phyloP scores from a whole-genome alignment of 2,797 vertebrate species.

The Silurus lanzhouensis region DNA sequence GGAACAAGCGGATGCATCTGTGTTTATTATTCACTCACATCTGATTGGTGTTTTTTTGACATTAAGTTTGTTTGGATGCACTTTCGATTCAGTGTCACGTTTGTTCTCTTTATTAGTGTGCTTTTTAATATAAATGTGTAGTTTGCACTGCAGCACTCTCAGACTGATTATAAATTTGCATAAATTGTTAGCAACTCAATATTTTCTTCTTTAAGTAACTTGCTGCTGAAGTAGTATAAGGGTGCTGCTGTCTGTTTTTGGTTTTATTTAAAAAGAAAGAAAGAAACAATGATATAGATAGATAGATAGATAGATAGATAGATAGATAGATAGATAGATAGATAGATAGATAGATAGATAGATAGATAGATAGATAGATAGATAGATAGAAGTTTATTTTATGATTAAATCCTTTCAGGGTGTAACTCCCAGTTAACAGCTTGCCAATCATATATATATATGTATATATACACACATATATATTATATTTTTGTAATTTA shows the following conservation, averaged over 20 bases:
- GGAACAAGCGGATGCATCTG: slow-evolving; percentile 7
- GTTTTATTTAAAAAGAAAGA: not conserved
- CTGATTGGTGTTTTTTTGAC: slow-evolving; percentile 13
- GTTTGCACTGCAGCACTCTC: not conserved
- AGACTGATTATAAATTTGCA: not conserved
- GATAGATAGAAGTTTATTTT: not conserved
- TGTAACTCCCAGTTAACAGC: not conserved
- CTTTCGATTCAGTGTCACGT: not conserved
- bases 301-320: not conserved
- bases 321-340: too few relatives aligned
- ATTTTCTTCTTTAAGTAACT: not conserved
- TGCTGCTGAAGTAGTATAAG: not conserved
- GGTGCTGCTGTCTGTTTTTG: not conserved
- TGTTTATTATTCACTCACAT: slow-evolving; percentile 34
- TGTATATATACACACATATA: not conserved
- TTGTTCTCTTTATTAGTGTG: not conserved
- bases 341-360: not conserved
- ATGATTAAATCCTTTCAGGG: not conserved
- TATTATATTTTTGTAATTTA: not conserved
- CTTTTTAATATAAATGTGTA: not conserved
- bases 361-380: too few relatives aligned
- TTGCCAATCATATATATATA: too few relatives aligned
- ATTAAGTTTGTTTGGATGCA: not conserved
- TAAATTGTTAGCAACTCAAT: not conserved
- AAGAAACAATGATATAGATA: not conserved